Evolutionary conservation across 2,888 invertebrate genomes (phyloP).

Genomic region (Hypomecis punctinalis): DNA sequence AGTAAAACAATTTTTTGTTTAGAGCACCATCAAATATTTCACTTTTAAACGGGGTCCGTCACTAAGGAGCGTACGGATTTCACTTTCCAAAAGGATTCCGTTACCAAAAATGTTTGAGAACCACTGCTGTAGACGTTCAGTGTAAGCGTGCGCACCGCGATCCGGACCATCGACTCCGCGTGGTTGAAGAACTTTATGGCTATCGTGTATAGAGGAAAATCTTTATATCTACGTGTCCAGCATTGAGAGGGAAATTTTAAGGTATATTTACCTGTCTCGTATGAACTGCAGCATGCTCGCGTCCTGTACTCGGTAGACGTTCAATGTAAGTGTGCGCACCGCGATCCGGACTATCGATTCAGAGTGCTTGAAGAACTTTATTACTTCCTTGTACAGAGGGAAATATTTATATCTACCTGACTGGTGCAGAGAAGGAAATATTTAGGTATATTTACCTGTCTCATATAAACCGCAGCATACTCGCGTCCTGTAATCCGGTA

Average conservation of each 20-base stretch:
- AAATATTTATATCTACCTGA: no score
- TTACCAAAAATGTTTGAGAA: no score
- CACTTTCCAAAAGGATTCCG: no score
- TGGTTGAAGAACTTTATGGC: slow-evolving; percentile 97
- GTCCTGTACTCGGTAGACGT: slow-evolving; percentile 98
- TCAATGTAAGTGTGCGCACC: slow-evolving; percentile 97
- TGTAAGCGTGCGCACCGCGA: slow-evolving; percentile 98
- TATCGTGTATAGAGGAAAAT: no score
- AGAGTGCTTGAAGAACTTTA: slow-evolving; percentile 98
- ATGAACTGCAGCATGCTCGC: slow-evolving; percentile 98
- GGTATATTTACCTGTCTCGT: slow-evolving; percentile 90
- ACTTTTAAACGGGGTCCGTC: no score
- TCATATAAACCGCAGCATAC: slow-evolving; percentile 97
- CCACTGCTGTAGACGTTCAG: slow-evolving; percentile 99
- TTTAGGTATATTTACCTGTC: slow-evolving; percentile 85
- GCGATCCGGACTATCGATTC: slow-evolving; percentile 99
- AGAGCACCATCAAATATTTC: no score
- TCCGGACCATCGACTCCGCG: slow-evolving; percentile 99
- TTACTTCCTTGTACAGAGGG: no score
- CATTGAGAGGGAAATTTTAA: no score
- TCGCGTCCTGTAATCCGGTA: slow-evolving; percentile 96
- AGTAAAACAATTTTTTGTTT: no score
- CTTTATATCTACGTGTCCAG: no score
- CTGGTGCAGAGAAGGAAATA: no score
- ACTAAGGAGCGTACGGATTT: no score